Conservation (phyloP, 2,113 vertebrate species). For the Odontesthes bonariensis region DNA sequence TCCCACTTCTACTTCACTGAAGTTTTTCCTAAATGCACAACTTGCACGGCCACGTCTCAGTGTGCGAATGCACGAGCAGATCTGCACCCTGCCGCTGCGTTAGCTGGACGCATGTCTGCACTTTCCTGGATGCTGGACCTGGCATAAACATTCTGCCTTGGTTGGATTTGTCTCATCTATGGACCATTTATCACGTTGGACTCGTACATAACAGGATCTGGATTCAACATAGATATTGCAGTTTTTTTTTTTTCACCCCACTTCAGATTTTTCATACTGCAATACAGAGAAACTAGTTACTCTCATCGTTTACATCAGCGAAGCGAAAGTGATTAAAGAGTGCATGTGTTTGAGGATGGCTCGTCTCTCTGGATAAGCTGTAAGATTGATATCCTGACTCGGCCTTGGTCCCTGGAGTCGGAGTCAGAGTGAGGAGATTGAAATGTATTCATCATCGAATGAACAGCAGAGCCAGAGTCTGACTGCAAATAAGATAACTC, state of each 20-base stretch:
- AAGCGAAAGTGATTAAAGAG: conserved; percentile 30
- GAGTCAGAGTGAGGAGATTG: conserved; percentile 65
- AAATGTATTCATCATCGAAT: conserved; percentile 70
- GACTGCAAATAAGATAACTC: conserved; percentile 58
- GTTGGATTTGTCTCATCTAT: conserved; percentile 36
- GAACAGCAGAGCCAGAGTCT: conserved; percentile 43
- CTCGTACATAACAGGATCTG: conserved; percentile 12
- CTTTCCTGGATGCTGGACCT: conserved; percentile 50
- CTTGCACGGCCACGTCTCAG: conserved; percentile 28
- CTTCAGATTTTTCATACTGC: conserved; percentile 19
- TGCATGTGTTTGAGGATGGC: conserved; percentile 50
- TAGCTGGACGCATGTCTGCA: conserved; percentile 25
- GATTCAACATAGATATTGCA: background rate
- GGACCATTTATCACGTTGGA: conserved; percentile 29
- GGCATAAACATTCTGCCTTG: conserved; percentile 33
- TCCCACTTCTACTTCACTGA: background rate
- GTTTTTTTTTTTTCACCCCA: background rate
- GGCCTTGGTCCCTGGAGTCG: conserved; percentile 28
- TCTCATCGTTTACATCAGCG: conserved; percentile 28
- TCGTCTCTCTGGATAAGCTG: conserved; percentile 63
- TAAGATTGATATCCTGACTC: conserved; percentile 60
- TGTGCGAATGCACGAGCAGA: conserved; percentile 8
- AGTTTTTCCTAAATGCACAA: conserved; percentile 27
- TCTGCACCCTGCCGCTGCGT: conserved; percentile 14
- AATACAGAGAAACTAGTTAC: background rate